Conservation (phyloP, 2,888 invertebrate species). For the Cenopis cana region DNA sequence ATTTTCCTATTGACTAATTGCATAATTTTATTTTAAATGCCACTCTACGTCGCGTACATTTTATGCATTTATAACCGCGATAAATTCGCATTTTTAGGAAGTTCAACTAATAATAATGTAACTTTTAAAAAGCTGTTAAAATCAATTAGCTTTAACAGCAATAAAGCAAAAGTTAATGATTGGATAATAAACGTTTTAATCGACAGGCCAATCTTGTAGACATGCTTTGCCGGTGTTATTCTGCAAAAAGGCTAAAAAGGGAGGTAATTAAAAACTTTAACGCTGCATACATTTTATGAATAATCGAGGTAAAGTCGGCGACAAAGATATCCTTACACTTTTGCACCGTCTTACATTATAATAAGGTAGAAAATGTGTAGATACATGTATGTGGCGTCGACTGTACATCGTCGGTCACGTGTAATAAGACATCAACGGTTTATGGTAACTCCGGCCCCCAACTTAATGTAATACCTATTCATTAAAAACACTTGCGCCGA, state of each 20-base stretch:
- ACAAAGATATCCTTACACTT: neutral
- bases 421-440: conserved; percentile 81
- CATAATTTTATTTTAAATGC: conserved; percentile 6
- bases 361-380: neutral
- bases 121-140: conserved; percentile 36
- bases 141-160: conserved; percentile 40
- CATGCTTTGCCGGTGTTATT: conserved; percentile 36
- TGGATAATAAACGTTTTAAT: conserved; percentile 44
- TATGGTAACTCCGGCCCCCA: conserved; percentile 70
- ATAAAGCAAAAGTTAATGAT: conserved; percentile 42
- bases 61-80: neutral
- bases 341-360: neutral
- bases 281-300: conserved; percentile 74
- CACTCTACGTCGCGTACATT: neutral
- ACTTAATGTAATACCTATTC: conserved; percentile 77
- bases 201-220: conserved; percentile 44
- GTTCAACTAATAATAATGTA: conserved; percentile 16
- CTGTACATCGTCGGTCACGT: conserved; percentile 59
- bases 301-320: conserved; percentile 61
- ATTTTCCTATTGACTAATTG: conserved; percentile 15
- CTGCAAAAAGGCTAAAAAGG: conserved; percentile 43
- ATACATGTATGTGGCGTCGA: neutral
- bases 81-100: neutral
- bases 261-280: conserved; percentile 71
- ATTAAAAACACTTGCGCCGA: conserved; percentile 78